phyloP scores from a whole-genome alignment of 2,888 invertebrate species.

The Saturnia pavonia region DNA sequence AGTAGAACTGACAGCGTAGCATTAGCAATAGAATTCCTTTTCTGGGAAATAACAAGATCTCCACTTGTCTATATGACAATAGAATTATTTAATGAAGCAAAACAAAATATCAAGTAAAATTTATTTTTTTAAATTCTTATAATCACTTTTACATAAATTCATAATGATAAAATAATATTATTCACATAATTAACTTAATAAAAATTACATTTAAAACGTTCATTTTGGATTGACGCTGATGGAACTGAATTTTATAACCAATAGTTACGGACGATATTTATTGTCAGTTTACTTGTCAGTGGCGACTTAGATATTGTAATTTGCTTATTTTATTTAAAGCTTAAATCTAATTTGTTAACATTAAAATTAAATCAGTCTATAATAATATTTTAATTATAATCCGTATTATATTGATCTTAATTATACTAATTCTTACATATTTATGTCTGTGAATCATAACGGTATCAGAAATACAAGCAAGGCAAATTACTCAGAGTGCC shows the following conservation, averaged over 20 bases:
- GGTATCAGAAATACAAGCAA: not conserved
- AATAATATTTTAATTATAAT: not conserved
- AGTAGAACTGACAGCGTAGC: too few relatives aligned
- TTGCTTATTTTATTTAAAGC: not conserved
- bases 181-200: not conserved
- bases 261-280: not conserved
- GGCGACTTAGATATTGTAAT: not conserved
- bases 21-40: too few relatives aligned
- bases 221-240: not conserved
- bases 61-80: too few relatives aligned
- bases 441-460: not conserved
- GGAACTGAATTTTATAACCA: not conserved
- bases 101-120: too few relatives aligned
- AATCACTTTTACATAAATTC: not conserved
- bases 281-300: not conserved
- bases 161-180: not conserved
- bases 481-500: too few relatives aligned
- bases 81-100: too few relatives aligned
- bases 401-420: not conserved
- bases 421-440: not conserved
- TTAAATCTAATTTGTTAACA: not conserved
- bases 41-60: too few relatives aligned
- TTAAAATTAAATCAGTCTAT: not conserved
- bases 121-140: not conserved
- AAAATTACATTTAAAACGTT: not conserved